Percentiles rank a stretch among this genome's conserved stretches.
Evolutionary conservation across 2,888 invertebrate genomes (phyloP).

Genomic region (Drosophila ustulata): DNA sequence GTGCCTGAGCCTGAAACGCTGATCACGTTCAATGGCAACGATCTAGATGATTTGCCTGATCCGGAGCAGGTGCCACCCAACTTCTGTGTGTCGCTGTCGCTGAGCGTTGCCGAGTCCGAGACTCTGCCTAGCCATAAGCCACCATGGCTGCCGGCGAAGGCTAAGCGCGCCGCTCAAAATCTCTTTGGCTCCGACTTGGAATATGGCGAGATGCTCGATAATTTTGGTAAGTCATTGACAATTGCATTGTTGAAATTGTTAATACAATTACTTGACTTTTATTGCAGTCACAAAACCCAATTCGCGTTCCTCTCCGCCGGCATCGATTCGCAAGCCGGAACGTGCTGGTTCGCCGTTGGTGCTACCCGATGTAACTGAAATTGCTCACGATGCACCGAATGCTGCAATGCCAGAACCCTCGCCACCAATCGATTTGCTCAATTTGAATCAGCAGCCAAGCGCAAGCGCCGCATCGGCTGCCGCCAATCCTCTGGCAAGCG

Average conservation of each 20-base stretch:
- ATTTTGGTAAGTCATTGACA: constrained; percentile 88
- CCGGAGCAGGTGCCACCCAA: constrained; percentile 89
- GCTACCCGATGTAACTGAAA: constrained; percentile 83
- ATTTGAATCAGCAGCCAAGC: constrained; percentile 84
- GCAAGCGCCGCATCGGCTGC: constrained; percentile 55
- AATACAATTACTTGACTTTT: background rate
- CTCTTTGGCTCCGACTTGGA: constrained; percentile 92
- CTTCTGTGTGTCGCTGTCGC: constrained; percentile 89
- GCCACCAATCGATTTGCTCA: constrained; percentile 87
- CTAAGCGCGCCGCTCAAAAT: constrained; percentile 85
- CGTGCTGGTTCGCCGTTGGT: constrained; percentile 70
- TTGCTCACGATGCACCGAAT: constrained; percentile 62
- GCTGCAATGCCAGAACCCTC: constrained; percentile 81
- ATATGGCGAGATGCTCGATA: constrained; percentile 93
- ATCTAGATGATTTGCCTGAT: constrained; percentile 93
- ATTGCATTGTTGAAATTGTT: background rate
- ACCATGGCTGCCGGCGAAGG: constrained; percentile 91
- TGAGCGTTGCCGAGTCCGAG: constrained; percentile 90
- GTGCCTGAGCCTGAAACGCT: constrained; percentile 90
- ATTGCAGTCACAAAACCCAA: constrained; percentile 85
- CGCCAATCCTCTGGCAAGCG: constrained; percentile 75
- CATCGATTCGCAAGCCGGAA: constrained; percentile 66
- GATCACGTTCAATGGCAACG: constrained; percentile 90
- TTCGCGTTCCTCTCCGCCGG: constrained; percentile 81
- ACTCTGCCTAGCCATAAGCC: constrained; percentile 89